phyloP scores from a whole-genome alignment of 1,140 invertebrate species.

The Chionoecetes opilio region DNA sequence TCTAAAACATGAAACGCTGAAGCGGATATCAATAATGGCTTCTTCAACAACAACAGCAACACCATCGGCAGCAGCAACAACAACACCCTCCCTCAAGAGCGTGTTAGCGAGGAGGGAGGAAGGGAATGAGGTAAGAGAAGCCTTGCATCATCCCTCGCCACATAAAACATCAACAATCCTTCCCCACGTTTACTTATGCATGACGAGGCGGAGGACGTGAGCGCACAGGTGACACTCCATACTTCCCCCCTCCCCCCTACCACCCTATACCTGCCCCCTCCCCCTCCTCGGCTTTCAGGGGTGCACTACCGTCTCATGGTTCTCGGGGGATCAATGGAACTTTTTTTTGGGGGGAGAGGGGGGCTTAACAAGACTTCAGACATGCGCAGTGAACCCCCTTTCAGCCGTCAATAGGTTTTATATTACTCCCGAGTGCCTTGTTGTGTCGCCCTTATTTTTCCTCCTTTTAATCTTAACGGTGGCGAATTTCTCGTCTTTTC shows the following conservation, averaged over 20 bases:
- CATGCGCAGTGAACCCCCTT: not conserved
- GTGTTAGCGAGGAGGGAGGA: too few species aligned
- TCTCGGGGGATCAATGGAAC: not conserved
- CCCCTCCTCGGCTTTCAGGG: not conserved
- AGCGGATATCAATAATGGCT: too few species aligned
- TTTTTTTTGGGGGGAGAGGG: not conserved
- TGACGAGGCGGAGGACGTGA: not conserved
- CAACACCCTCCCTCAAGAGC: too few species aligned
- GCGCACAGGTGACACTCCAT: not conserved
- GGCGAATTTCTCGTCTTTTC: not conserved
- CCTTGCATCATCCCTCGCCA: not conserved
- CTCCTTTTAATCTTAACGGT: not conserved
- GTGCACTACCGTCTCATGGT: not conserved
- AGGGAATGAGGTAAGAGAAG: not conserved
- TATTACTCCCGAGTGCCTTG: not conserved
- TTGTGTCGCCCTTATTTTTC: not conserved
- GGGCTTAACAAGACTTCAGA: not conserved
- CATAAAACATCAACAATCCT: constrained; percentile 20
- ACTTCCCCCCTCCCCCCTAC: too few species aligned
- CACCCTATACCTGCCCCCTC: too few species aligned
- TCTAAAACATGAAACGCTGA: too few species aligned
- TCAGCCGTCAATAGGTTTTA: constrained; percentile 9
- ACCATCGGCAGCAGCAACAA: too few species aligned
- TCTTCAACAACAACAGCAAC: too few species aligned
- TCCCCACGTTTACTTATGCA: not conserved